Evolutionary conservation across 2,797 vertebrate species (phyloP).

Genomic region (Thamnophis elegans): DNA sequence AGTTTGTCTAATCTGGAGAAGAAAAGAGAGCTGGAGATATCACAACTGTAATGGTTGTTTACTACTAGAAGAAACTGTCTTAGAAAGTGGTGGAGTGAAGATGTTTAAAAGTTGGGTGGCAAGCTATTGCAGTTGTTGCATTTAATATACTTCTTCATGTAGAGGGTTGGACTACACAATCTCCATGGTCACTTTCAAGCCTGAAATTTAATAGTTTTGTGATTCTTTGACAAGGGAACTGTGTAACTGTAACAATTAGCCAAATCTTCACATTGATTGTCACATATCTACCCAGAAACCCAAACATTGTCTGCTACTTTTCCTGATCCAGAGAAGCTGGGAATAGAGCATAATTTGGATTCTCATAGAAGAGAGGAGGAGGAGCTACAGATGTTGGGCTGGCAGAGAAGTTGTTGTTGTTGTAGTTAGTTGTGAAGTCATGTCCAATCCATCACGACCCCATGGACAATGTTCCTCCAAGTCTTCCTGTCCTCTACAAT

Average conservation of each 20-base stretch:
- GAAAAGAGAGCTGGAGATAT: background rate
- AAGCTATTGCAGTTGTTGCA: background rate
- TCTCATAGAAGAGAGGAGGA: background rate
- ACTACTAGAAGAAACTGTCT: background rate
- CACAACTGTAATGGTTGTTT: background rate
- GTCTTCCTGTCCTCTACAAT: too few species aligned
- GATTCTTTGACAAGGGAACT: background rate
- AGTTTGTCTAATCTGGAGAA: background rate
- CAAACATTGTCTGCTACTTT: background rate
- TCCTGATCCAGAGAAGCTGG: background rate
- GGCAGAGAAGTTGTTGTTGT: background rate
- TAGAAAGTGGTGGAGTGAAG: background rate
- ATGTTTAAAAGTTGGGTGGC: background rate
- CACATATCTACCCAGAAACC: background rate
- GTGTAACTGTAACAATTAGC: background rate
- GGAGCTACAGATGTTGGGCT: background rate
- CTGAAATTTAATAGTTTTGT: background rate
- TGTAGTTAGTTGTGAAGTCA: too few species aligned
- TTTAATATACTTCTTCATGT: background rate
- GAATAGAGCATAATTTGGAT: background rate
- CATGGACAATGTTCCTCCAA: too few species aligned
- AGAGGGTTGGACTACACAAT: background rate
- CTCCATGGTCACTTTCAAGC: background rate
- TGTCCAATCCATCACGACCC: too few species aligned
- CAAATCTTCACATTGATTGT: background rate